Conservation (phyloP, 2,797 vertebrate genomes). For the Pseudochirops corinnae region DNA sequence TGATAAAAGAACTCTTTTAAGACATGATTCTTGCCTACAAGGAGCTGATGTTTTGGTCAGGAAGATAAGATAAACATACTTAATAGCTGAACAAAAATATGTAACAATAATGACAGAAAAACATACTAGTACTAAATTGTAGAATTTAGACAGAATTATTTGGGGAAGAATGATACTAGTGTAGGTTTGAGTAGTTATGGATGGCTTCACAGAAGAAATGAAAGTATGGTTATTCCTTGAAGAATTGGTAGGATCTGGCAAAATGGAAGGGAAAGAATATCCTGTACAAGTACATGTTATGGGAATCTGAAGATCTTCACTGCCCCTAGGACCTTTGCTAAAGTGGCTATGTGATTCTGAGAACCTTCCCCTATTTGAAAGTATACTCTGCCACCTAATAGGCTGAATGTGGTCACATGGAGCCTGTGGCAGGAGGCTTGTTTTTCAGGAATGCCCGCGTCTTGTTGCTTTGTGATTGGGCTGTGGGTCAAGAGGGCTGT, state of each 20-base stretch:
- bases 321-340: no score
- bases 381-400: no score
- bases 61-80: background rate
- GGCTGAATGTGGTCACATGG: no score
- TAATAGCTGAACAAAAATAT: background rate
- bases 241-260: background rate
- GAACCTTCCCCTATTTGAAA: no score
- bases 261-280: rapidly evolving
- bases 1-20: background rate
- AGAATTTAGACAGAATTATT: slow-evolving; percentile 29
- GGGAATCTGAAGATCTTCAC: no score
- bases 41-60: background rate
- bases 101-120: background rate
- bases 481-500: no score
- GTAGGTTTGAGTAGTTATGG: background rate
- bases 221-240: background rate
- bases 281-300: background rate
- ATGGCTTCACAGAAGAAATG: background rate
- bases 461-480: no score
- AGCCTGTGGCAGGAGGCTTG: no score
- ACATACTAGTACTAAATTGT: slow-evolving; percentile 11
- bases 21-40: background rate
- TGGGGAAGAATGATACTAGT: background rate
- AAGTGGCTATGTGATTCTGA: no score
- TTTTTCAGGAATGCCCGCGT: no score